Evolutionary conservation across 2,888 invertebrate genomes (phyloP).

Genomic region (Hydraecia micacea): DNA sequence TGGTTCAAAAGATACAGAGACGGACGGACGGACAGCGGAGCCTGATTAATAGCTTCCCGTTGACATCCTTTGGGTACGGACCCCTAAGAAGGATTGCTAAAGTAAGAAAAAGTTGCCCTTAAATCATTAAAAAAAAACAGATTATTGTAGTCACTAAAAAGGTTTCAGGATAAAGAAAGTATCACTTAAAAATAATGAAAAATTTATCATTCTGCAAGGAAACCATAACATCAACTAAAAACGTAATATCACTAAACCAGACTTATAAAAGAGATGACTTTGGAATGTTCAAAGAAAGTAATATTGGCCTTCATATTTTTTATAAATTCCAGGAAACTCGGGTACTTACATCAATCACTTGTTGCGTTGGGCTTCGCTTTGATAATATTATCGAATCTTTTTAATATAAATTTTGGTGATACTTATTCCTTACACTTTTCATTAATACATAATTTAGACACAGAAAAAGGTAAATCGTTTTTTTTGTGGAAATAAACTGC

Average conservation of each 20-base stretch:
- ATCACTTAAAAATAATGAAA: not conserved
- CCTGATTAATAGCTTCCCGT: not conserved
- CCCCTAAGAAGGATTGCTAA: not conserved
- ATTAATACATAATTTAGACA: too few relatives aligned
- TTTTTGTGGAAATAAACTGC: not conserved
- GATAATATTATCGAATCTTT: constrained; percentile 30
- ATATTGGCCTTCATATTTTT: constrained; percentile 28
- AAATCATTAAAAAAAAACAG: not conserved
- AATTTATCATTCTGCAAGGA: not conserved
- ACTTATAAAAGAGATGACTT: constrained; percentile 22
- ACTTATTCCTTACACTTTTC: not conserved
- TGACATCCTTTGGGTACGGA: not conserved
- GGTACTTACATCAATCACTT: constrained; percentile 48
- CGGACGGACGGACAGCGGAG: not conserved
- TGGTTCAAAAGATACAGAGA: not conserved
- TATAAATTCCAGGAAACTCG: constrained; percentile 35
- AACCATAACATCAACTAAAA: constrained; percentile 18
- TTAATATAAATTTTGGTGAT: constrained; percentile 6
- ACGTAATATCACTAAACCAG: constrained; percentile 23
- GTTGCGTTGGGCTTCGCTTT: constrained; percentile 26
- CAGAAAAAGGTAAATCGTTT: not conserved
- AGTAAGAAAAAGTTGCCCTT: not conserved
- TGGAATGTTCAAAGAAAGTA: constrained; percentile 28
- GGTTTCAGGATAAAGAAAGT: not conserved
- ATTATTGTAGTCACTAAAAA: not conserved